Base-by-base conservation (phyloP, 2,888 invertebrate genomes). In the Diabrotica balteata region DNA sequence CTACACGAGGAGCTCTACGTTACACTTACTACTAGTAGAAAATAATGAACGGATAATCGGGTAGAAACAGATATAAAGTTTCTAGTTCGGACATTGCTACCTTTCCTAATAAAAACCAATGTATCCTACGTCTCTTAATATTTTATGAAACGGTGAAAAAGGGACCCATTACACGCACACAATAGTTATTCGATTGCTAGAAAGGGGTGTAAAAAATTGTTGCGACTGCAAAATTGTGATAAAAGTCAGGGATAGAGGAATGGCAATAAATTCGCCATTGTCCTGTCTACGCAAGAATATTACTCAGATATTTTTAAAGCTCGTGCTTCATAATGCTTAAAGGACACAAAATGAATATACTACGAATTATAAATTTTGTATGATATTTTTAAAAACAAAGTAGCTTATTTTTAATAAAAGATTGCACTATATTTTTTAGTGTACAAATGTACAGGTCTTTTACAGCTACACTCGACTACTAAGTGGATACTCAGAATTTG, bases 81-180 rank as follows among this genome's bases (percentile, higher is more conserved):
- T n/a, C 7, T 32, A 53, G 42, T 53, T 42, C 53, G n/a, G 43
- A 53, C 53, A 53, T 42, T 43, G 53, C 53, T 53, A 53, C 53
- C 53, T 42, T 53, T 32, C 53, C 32, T 53, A 53, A 53, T 53
- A 53, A 53, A 53, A 53, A 53, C 6, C 53, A 53, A 53, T 53
- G 53, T 51, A 51, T 43, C 17, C 53, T 42, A 17, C 11, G n/a
- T 7, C 42, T 54, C 11, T 51, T 17, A 54, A 54, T 54, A 54
- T 54, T 54, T 54, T 42, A 43, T 43, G 54, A 54, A 54, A 51
- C 17, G 51, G 17, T 11, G 51, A 51, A 51, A 51, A 51, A 51
- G 51, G 51, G 51, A 51, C n/a, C n/a, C 17, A 4, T 51, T 51
- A 51, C 17, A 54, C 54, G 43, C 54, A 8, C 10, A n/a, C 9